Evolutionary conservation across 2,113 vertebrate genomes (phyloP).

Genomic region (Cepphus grylle): DNA sequence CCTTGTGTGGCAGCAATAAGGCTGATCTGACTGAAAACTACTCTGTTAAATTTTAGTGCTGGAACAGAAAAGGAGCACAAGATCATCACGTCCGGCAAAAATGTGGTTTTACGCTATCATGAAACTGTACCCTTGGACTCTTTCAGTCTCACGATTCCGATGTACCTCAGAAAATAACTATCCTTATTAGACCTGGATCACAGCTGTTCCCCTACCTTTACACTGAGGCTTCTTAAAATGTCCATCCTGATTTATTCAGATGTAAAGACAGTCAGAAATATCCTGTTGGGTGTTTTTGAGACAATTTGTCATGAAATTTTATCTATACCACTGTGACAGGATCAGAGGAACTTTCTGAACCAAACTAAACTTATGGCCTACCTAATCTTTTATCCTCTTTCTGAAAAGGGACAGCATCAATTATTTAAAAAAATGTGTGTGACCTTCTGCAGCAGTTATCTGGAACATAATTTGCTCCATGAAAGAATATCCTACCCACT

Average conservation of each 20-base stretch:
- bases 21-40: neutral
- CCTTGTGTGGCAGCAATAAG: neutral
- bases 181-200: neutral
- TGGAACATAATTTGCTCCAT: neutral
- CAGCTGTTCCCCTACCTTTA: neutral
- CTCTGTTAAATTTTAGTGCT: neutral
- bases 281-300: neutral
- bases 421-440: neutral
- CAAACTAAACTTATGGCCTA: neutral
- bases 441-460: neutral
- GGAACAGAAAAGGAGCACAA: neutral
- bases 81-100: neutral
- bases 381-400: neutral
- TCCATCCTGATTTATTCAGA: neutral
- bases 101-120: neutral
- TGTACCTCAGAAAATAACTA: neutral
- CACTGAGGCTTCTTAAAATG: neutral
- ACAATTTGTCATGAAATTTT: neutral
- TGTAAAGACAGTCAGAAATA: neutral
- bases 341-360: neutral
- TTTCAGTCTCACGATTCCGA: neutral
- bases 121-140: neutral
- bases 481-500: neutral
- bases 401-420: neutral
- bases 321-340: neutral